Evolutionary conservation across 35 echinoderm and acorn worm genomes (phyloP).

Genomic region (Apostichopus parvimensis): DNA sequence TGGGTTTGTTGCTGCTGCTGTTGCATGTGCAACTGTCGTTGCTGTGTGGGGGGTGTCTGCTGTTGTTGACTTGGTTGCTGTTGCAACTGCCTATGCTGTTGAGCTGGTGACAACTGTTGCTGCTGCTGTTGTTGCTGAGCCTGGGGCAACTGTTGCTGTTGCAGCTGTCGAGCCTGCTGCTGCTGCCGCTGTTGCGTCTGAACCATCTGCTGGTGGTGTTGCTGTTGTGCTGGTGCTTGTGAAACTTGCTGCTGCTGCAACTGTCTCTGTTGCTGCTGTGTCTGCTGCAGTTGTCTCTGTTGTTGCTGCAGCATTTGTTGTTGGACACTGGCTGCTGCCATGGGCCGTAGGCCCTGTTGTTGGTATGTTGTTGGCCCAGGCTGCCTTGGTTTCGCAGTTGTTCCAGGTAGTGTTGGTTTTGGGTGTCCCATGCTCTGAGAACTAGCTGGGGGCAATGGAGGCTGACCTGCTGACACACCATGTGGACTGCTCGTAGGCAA

Average conservation of each 20-base stretch:
- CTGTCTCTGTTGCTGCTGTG: not conserved
- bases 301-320: not conserved
- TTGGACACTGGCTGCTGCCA: slow-evolving; percentile 32
- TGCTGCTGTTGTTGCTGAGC: slow-evolving; percentile 36
- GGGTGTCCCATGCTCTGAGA: not conserved
- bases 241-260: slow-evolving; percentile 32
- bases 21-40: not conserved
- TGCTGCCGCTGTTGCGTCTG: not conserved
- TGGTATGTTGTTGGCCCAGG: not conserved
- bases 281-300: slow-evolving; percentile 19
- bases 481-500: not conserved
- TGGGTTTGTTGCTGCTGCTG: not conserved
- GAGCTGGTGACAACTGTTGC: slow-evolving; percentile 36
- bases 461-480: not conserved
- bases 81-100: slow-evolving; percentile 38
- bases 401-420: not conserved
- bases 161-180: not conserved
- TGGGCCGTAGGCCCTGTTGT: not conserved
- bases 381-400: slow-evolving; percentile 14
- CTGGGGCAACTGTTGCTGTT: slow-evolving; percentile 29
- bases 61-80: slow-evolving; percentile 22
- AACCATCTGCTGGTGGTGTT: slow-evolving; percentile 22
- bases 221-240: not conserved
- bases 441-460: not conserved
- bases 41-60: not conserved